Conservation (phyloP, 2,888 invertebrate species). For the Melangyna quadrimaculata region DNA sequence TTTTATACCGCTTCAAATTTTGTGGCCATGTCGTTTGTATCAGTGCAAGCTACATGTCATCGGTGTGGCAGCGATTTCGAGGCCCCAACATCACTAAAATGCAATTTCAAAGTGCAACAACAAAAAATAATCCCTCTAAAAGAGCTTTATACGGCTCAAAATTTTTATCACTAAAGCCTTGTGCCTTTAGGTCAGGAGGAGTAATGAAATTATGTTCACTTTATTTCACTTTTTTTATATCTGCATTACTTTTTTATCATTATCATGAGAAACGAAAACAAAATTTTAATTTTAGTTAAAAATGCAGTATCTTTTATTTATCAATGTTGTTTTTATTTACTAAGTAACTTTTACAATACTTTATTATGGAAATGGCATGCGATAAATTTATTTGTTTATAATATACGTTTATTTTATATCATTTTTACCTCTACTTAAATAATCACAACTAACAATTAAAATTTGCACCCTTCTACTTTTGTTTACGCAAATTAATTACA, state of each 20-base stretch:
- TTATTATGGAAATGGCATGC: slow-evolving; percentile 69
- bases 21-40: no score
- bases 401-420: slow-evolving; percentile 54
- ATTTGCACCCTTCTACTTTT: slow-evolving; percentile 60
- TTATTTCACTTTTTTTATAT: not conserved
- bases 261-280: not conserved
- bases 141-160: no score
- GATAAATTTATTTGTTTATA: slow-evolving; percentile 61
- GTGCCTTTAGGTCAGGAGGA: no score
- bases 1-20: no score
- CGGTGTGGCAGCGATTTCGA: no score
- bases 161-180: no score
- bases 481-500: slow-evolving; percentile 66
- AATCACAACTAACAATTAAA: slow-evolving; percentile 71
- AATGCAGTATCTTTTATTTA: slow-evolving; percentile 40
- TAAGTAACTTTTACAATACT: slow-evolving; percentile 70
- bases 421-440: slow-evolving; percentile 62
- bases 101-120: no score
- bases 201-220: no score
- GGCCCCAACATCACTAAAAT: no score
- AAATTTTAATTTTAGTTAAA: not conserved
- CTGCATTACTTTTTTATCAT: not conserved
- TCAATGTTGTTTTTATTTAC: slow-evolving; percentile 62
- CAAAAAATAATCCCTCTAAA: no score
- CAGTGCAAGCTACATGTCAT: no score